Base-by-base conservation (phyloP, 2,797 vertebrate species). In the Crenuchus spilurus region DNA sequence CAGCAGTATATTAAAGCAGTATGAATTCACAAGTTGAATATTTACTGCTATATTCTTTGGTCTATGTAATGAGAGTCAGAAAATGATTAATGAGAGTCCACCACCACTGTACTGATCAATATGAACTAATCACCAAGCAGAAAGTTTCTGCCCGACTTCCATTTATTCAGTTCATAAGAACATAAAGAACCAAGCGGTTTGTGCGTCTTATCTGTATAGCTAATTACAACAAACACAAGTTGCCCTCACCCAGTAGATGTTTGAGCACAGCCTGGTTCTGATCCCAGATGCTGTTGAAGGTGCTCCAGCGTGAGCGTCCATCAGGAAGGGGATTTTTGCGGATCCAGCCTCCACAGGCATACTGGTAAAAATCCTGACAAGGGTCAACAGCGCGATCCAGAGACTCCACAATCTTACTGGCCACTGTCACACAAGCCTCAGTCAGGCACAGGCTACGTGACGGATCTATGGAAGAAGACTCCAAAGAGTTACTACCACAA, bases 251-350 rank as follows among this genome's bases (percentile, higher is more conserved):
- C 65, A 99, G 93, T 74, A 98, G 90, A 80, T 97, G 96, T 79
- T 98, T 98, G 82, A 99, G 94, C 67, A 97, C 88, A 4, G 96
- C 97, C 89, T 98, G 96, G 88, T 99, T 99, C 89, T 99, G 96
- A 84, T 98, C 96, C 96, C 96, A 97, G 88, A 99, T 95, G 87
- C 94, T 96, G 91, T 98, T 98, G 88, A 99, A 98, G 13, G 96
- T 98, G 85, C 95, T 98, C 97, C 97, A 99, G 42, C 96, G 94
- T 2, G 97, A 97, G 0, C 93, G 94, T 3, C 96, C 97, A 0
- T 95, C 95, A 0, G 97, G 96, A 65, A 99, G 91, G 0, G 97
- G 97, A 87, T 99, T 99, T 73, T 95, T 95, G 79, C 92, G 94
- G 82, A 97, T 95, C 97, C 97, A 99, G 28, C 97, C 97, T 2